These are phyloP conservation scores for Python bivittatus DNA, from an alignment of 2,113 vertebrate genomes.

Conservation along the genomic window DNA sequence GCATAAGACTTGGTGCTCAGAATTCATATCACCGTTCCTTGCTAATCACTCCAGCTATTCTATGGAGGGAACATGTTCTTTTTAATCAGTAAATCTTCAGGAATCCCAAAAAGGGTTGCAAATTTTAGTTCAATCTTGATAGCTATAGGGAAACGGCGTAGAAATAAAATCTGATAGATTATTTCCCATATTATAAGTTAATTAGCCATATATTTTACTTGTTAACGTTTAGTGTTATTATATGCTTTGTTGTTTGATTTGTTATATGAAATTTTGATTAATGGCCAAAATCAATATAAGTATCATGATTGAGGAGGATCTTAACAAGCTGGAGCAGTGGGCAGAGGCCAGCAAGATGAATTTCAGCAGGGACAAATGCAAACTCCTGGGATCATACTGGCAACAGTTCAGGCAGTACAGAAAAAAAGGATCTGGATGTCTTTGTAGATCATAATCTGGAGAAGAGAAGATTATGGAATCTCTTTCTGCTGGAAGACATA, in stretches of 20 bases:
- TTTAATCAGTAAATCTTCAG: not conserved
- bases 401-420: not conserved
- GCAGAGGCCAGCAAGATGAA: not conserved
- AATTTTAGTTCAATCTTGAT: not conserved
- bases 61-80: not conserved
- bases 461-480: too few species aligned
- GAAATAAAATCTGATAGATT: not conserved
- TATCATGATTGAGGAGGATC: not conserved
- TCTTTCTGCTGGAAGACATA: not conserved
- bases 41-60: not conserved
- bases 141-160: not conserved
- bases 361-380: not conserved
- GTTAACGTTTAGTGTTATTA: not conserved
- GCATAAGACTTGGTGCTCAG: not conserved
- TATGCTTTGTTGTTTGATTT: not conserved
- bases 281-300: not conserved
- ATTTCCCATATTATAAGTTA: not conserved
- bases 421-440: not conserved
- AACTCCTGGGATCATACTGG: not conserved
- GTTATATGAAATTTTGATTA: not conserved
- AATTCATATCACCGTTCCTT: not conserved
- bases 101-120: not conserved
- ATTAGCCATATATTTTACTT: not conserved
- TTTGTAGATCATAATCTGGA: not conserved
- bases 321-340: not conserved